Evolutionary conservation across 2,888 invertebrate species (phyloP), one percentile per base, ranked within the genome.

Genomic region (Tetramorium bicarinatum): DNA sequence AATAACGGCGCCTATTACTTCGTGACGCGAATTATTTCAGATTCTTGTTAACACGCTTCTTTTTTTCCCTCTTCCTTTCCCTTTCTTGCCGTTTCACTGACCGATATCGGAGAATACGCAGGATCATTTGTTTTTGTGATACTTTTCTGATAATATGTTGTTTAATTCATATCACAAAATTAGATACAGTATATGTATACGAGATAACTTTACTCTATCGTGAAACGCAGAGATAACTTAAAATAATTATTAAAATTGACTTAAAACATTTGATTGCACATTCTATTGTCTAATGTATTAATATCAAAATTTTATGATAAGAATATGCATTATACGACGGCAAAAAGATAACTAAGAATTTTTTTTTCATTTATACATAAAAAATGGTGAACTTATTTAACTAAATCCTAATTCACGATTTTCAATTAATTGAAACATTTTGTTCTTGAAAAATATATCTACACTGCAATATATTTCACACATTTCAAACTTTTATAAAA

Each of bases 1-100:
- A 88, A 64, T 80, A 85, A 77, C 80, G 77, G 47, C 29, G 64
- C 66, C 59, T 59, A 38, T 72, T 47, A 67, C 54, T 66, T 54
- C 71, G 47, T 64, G 41, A 56, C 21, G 69, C 25, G 18, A 71
- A 49, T 64, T 64, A 34, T 69, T 75, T 77, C 62, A 21, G 56
- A 85, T 72, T 74, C 34, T 49, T 11, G 52, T 72, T 75, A 64
- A 61, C 25, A 34, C 56, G 15, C 25, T 66, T 69, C 49, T 34
- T 34, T 34, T 4, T 34, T 34, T 56, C 83, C n/a, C 21, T 41
- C 25, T 64, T 72, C 72, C 54, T 77, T 74, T 71, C 38, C 52
- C 49, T n/a, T 44, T 52, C 62, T 77, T 25, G 25, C 29, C 15
- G 11, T 56, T 67, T 38, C 38, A 56, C n/a, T 44, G 49, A 7